These are phyloP conservation scores for Aeoliscus strigatus DNA, from an alignment of 2,797 vertebrate species.

Conservation along the genomic window DNA sequence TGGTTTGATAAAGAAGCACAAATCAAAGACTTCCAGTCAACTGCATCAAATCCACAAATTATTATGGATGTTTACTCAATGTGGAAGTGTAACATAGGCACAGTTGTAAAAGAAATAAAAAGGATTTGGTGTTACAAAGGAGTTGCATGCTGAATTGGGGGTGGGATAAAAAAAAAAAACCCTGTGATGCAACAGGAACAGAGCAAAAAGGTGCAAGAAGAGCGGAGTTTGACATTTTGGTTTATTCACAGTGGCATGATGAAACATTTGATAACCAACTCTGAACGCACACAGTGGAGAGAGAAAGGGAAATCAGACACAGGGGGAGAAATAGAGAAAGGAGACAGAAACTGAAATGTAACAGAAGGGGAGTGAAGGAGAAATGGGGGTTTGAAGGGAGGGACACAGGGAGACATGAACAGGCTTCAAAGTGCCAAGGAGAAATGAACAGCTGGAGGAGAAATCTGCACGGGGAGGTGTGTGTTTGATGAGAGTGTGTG, in stretches of 20 bases:
- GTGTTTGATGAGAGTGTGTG: conserved; percentile 16
- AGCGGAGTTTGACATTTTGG: conserved; percentile 46
- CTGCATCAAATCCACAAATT: conserved; percentile 3
- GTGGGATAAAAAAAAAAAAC: conserved; percentile 32
- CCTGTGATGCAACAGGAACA: conserved; percentile 60
- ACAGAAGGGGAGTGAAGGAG: conserved; percentile 55
- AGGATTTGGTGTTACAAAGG: conserved; percentile 42
- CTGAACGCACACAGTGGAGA: conserved; percentile 10
- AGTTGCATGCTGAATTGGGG: conserved; percentile 55
- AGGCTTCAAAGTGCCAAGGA: conserved; percentile 69
- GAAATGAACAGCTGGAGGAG: conserved; percentile 72
- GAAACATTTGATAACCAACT: conserved; percentile 25
- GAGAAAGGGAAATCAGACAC: conserved; percentile 27
- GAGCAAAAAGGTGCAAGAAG: conserved; percentile 27
- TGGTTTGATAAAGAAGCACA: conserved; percentile 21
- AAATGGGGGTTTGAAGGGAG: conserved; percentile 56
- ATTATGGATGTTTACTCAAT: conserved; percentile 15
- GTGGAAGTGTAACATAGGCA: conserved; percentile 15
- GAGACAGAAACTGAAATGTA: conserved; percentile 50
- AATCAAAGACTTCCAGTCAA: conserved; percentile 17
- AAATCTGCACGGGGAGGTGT: conserved; percentile 50
- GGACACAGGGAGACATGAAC: conserved; percentile 53
- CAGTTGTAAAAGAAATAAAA: conserved; percentile 8
- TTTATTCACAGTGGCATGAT: conserved; percentile 62
- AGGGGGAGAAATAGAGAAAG: conserved; percentile 38